These are phyloP conservation scores for Mustela erminea DNA, from an alignment of 2,797 vertebrate genomes.

Conservation along the genomic window DNA sequence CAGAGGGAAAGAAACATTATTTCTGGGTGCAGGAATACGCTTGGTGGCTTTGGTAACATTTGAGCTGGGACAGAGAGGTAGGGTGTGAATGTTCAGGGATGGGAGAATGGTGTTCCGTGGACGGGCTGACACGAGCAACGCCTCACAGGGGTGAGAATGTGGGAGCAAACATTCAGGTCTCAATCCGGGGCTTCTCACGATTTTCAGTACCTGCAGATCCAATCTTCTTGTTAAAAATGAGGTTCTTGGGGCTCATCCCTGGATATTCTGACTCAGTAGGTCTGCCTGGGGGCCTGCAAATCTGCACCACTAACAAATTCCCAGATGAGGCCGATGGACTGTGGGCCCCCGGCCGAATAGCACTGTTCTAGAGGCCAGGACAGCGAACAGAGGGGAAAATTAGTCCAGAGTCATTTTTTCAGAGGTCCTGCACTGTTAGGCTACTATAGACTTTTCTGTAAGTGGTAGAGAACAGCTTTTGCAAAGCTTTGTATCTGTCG, in stretches of 20 bases:
- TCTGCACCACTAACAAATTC: neutral
- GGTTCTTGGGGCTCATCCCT: neutral
- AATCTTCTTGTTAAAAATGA: neutral
- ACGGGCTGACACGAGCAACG: neutral
- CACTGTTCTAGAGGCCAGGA: neutral
- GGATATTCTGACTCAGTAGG: neutral
- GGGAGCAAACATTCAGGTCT: neutral
- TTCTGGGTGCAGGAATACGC: neutral
- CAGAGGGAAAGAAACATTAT: neutral
- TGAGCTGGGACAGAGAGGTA: neutral
- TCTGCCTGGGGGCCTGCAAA: neutral
- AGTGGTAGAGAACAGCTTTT: neutral
- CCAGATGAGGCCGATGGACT: neutral
- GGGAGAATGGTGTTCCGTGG: neutral
- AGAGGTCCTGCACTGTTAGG: neutral
- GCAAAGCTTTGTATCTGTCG: neutral
- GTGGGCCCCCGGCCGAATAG: rapidly evolving
- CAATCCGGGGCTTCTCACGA: neutral
- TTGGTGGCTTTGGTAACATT: neutral
- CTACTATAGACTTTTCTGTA: neutral
- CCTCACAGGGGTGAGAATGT: neutral
- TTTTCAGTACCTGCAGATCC: neutral
- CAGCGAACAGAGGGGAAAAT: neutral
- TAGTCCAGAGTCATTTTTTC: neutral
- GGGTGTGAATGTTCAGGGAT: neutral